Percentiles rank a stretch among this genome's conserved stretches.
These are phyloP conservation scores for Oegoconia quadripuncta DNA, from an alignment of 2,888 invertebrate genomes.

Conservation along the genomic window DNA sequence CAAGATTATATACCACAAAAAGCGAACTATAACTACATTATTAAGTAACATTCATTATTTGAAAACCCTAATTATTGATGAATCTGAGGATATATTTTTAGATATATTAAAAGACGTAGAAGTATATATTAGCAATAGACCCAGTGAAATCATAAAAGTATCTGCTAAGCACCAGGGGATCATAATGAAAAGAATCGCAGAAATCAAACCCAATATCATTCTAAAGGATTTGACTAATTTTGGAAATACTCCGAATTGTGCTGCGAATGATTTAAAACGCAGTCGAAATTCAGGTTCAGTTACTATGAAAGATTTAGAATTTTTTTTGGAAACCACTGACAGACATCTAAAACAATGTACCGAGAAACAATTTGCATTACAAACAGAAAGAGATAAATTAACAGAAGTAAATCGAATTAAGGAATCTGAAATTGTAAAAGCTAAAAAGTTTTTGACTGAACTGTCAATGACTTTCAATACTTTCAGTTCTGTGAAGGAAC, in stretches of 20 bases:
- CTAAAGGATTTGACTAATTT: conserved; percentile 67
- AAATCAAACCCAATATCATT: conserved; percentile 63
- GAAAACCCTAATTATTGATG: conserved; percentile 57
- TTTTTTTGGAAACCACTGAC: conserved; percentile 69
- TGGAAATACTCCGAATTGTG: conserved; percentile 49
- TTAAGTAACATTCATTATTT: conserved; percentile 60
- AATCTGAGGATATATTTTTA: conserved; percentile 61
- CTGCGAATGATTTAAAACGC: conserved; percentile 55
- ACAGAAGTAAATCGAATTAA: conserved; percentile 60
- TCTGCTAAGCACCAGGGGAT: conserved; percentile 71
- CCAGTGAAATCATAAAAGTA: conserved; percentile 66
- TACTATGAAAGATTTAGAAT: conserved; percentile 69
- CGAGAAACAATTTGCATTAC: conserved; percentile 54
- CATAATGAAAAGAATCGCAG: conserved; percentile 63
- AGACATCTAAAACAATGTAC: conserved; percentile 57
- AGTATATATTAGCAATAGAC: conserved; percentile 53
- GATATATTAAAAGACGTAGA: conserved; percentile 62
- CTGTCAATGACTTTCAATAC: conserved; percentile 60
- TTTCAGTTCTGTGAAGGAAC: conserved; percentile 55
- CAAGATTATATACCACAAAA: conserved; percentile 64
- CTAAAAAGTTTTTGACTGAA: conserved; percentile 64
- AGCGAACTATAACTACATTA: conserved; percentile 58
- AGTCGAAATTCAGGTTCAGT: conserved; percentile 54
- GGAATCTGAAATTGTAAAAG: conserved; percentile 61
- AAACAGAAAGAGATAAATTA: conserved; percentile 62